Base-by-base conservation (phyloP, 37 sponge, comb jelly and placozoan species). In the Theonella swinhoei region DNA sequence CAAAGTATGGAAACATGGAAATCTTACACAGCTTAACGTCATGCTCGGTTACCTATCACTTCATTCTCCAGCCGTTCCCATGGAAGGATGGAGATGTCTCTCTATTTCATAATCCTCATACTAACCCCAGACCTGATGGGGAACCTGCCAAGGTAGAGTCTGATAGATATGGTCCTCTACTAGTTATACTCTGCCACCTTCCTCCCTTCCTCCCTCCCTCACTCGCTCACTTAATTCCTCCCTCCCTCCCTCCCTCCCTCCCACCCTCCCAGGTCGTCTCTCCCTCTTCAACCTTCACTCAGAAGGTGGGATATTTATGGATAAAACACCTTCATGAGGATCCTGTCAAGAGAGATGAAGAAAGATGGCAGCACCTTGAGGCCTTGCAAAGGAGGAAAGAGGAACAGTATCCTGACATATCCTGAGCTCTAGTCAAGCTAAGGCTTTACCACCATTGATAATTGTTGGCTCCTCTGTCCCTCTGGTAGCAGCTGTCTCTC, bases 71-170 rank as follows among this genome's bases (percentile, higher is more conserved):
- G 91, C 91, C 91, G 28, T 90, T 85, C 42, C 91, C 91, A 8
- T 90, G 91, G 91, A 77, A 78, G 31, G 86, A 90, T 70, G 87
- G 91, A 3, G 87, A 91, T 75, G 81, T 37, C 29, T 47, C 87
- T 37, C 79, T 91, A 1, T 76, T 91, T 25, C 85, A 90, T 62
- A 90, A 90, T 42, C 85, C 90, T 3, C 75, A 74, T 42, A 64
- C 77, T 28, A 90, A 90, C 65, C 86, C 77, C 1, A 77, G 80
- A 5, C 89, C 89, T 33, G 77, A 76, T 47, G 54, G 14, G 54
- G 54, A 9, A 7, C 32, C 42, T n/a, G n/a, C n/a, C n/a, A n/a
- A n/a, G n/a, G n/a, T n/a, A n/a, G n/a, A n/a, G n/a, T n/a, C n/a
- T n/a, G n/a, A n/a, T n/a, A n/a, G n/a, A n/a, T n/a, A n/a, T n/a